Conservation (phyloP, 2,113 vertebrate species). For the Clarias gariepinus region DNA sequence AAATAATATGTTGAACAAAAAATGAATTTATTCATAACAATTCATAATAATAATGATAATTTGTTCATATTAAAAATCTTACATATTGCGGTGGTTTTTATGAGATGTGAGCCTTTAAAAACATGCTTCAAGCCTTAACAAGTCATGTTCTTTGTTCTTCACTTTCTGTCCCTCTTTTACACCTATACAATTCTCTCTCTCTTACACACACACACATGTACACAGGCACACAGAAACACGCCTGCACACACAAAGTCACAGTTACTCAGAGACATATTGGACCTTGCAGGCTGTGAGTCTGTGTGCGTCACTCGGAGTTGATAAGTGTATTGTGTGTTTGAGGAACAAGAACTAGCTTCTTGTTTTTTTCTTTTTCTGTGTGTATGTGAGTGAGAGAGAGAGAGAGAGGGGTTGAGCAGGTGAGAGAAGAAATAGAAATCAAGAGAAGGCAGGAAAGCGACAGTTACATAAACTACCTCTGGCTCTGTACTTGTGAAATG, state of each 20-base stretch:
- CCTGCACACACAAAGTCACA: background rate
- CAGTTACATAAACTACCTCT: background rate
- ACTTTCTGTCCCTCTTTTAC: background rate
- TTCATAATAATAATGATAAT: background rate
- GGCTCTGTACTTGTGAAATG: conserved; percentile 1
- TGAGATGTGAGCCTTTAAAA: background rate
- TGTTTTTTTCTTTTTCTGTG: background rate
- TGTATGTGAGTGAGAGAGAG: background rate
- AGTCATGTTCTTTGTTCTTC: background rate
- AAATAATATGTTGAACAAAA: no score
- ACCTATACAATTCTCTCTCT: background rate
- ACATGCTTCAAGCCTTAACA: background rate
- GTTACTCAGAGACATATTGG: background rate
- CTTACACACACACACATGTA: background rate
- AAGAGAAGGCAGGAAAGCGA: background rate
- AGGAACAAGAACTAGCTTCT: conserved; percentile 8
- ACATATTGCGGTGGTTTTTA: background rate
- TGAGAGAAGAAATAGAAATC: background rate
- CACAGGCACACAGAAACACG: no score
- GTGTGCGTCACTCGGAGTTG: conserved; percentile 30
- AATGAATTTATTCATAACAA: no score
- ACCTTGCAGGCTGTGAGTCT: background rate
- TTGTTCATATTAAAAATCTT: background rate
- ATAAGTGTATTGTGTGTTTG: conserved; percentile 16
- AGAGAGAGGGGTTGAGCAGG: background rate